Percentiles rank a stretch among this genome's conserved stretches.
phyloP scores from a whole-genome alignment of 1,140 invertebrate species.

The Lithobius niger region DNA sequence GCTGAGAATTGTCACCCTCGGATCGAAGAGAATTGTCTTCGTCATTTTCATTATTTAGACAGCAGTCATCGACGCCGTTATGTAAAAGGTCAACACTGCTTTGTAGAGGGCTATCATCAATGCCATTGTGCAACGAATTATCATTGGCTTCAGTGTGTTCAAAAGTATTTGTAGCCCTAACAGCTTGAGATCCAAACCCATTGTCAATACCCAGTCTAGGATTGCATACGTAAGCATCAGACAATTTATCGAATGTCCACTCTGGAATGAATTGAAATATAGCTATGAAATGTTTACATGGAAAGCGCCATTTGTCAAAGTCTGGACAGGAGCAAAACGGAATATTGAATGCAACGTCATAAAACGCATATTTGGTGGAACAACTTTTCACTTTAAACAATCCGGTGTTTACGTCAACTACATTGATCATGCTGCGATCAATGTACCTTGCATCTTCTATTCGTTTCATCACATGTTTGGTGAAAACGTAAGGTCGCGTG shows the following conservation, averaged over 20 bases:
- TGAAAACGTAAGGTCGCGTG: neutral
- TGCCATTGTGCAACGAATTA: too few relatives aligned
- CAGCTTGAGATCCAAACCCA: too few relatives aligned
- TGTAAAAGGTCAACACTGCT: too few relatives aligned
- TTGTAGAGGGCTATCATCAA: too few relatives aligned
- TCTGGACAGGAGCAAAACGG: neutral
- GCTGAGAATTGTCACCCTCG: neutral
- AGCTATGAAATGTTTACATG: neutral
- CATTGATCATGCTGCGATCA: neutral
- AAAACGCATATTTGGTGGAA: neutral
- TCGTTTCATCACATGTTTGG: neutral
- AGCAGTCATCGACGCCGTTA: too few relatives aligned
- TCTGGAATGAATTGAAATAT: neutral
- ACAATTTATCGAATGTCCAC: neutral
- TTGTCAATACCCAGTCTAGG: neutral
- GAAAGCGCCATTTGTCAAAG: neutral
- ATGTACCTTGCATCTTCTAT: neutral
- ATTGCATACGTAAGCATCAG: neutral
- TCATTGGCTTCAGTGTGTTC: too few relatives aligned
- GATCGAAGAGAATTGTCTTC: neutral
- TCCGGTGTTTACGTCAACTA: neutral
- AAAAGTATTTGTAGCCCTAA: too few relatives aligned
- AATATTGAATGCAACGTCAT: neutral
- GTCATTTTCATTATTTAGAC: too few relatives aligned
- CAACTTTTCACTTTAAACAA: neutral